A percentile compares a stretch with the other conserved stretches of the same genome.
Conservation (phyloP, 2,888 invertebrate genomes). For the Lysandra coridon region DNA sequence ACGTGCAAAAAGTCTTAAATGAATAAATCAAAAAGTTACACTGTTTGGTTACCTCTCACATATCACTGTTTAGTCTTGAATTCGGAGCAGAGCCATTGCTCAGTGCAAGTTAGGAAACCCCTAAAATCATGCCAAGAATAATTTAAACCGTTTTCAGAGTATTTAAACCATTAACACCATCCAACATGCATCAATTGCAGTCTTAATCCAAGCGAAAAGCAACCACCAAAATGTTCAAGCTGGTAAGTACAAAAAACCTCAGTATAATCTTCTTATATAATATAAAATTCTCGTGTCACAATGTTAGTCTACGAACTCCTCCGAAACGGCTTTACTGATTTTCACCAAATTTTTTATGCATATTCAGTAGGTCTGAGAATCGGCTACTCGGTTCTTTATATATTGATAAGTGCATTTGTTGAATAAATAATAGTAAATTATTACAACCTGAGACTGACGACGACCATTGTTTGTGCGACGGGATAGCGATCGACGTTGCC, state of each 20-base stretch:
- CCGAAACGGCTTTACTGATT: no score
- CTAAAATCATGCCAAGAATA: constrained; percentile 59
- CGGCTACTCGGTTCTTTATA: no score
- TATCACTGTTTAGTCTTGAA: constrained; percentile 58
- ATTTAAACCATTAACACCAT: constrained; percentile 56
- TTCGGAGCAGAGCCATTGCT: constrained; percentile 59
- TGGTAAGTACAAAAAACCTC: constrained; percentile 53
- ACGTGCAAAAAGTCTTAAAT: no score
- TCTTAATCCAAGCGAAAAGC: constrained; percentile 48
- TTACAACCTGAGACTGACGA: no score
- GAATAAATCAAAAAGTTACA: not conserved
- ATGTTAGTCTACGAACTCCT: no score
- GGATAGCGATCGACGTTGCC: no score
- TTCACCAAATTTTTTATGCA: no score
- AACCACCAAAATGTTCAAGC: constrained; percentile 69
- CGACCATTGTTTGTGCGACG: no score
- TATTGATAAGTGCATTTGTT: no score
- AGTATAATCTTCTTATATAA: not conserved
- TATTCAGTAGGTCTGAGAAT: no score
- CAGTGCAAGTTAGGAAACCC: constrained; percentile 59
- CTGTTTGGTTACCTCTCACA: constrained; percentile 48
- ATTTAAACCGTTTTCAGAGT: constrained; percentile 51
- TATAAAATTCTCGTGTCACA: no score
- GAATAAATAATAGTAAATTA: no score
- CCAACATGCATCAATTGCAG: constrained; percentile 46